phyloP scores from a whole-genome alignment of 2,888 invertebrate genomes.

The Platynereis dumerilii region DNA sequence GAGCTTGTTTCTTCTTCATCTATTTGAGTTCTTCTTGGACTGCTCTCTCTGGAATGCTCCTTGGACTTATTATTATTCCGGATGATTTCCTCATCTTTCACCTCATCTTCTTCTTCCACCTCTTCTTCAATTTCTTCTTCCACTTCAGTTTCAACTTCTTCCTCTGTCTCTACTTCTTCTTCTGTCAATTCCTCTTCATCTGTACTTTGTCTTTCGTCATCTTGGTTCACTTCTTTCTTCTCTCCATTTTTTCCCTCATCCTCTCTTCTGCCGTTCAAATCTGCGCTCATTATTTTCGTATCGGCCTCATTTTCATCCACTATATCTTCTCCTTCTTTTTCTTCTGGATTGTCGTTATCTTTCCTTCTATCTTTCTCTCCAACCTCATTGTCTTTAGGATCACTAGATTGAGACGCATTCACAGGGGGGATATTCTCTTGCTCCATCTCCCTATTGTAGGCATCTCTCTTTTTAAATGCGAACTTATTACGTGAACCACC shows the following conservation, averaged over 20 bases:
- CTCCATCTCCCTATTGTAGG: background rate
- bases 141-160: background rate
- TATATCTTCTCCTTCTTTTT: background rate
- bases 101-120: background rate
- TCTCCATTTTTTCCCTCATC: too few species aligned
- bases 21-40: background rate
- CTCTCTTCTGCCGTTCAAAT: background rate
- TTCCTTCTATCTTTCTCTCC: background rate
- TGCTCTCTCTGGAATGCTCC: background rate
- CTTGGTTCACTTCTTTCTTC: background rate
- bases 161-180: background rate
- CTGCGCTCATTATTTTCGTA: background rate
- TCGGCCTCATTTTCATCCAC: background rate
- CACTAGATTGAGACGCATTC: too few species aligned
- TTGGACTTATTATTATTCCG: conserved; percentile 1
- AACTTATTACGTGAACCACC: background rate
- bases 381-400: background rate
- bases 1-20: background rate
- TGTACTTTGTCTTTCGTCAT: background rate
- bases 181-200: background rate
- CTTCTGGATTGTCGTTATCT: background rate
- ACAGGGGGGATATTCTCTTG: background rate
- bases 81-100: conserved; percentile 7
- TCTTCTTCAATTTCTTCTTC: background rate
- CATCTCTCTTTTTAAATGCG: background rate